These are phyloP conservation scores for Chamaedrilus cognettii DNA, from an alignment of 2,888 invertebrate genomes.

Conservation along the genomic window DNA sequence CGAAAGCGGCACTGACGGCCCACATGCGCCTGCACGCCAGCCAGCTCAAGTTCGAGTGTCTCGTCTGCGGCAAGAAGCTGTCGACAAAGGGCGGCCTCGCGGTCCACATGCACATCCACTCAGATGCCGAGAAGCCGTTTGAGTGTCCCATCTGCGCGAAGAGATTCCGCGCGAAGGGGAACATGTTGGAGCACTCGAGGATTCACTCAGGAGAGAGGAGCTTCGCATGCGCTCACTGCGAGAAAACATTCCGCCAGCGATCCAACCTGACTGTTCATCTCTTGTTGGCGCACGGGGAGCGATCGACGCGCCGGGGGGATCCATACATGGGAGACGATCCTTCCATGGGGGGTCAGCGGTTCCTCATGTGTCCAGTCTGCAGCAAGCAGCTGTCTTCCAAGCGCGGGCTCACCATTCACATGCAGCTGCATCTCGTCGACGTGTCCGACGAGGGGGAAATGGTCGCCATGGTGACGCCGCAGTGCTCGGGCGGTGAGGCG, in stretches of 20 bases:
- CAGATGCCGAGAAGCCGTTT: neutral
- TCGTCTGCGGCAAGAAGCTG: neutral
- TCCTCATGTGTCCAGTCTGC: neutral
- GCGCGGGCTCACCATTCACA: slow-evolving; percentile 4
- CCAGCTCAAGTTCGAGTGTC: neutral
- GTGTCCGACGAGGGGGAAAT: neutral
- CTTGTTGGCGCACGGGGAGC: slow-evolving; percentile 6
- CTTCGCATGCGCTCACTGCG: neutral
- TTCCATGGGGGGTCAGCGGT: neutral
- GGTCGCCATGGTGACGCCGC: neutral
- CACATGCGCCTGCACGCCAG: neutral
- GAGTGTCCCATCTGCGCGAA: neutral
- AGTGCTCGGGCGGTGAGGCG: neutral
- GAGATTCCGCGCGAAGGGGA: neutral
- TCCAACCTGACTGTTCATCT: slow-evolving; percentile 3
- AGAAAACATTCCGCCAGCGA: slow-evolving; percentile 3
- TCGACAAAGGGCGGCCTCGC: slow-evolving; percentile 2
- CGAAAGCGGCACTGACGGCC: neutral
- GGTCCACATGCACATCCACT: slow-evolving; percentile 1
- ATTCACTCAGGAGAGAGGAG: neutral
- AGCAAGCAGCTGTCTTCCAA: neutral
- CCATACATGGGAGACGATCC: neutral
- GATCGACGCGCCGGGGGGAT: neutral
- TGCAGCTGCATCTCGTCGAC: slow-evolving; percentile 4
- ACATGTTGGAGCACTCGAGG: neutral